Percentiles rank a stretch among this genome's conserved stretches.
Conservation (phyloP, 2,888 invertebrate species). For the Achlya flavicornis region DNA sequence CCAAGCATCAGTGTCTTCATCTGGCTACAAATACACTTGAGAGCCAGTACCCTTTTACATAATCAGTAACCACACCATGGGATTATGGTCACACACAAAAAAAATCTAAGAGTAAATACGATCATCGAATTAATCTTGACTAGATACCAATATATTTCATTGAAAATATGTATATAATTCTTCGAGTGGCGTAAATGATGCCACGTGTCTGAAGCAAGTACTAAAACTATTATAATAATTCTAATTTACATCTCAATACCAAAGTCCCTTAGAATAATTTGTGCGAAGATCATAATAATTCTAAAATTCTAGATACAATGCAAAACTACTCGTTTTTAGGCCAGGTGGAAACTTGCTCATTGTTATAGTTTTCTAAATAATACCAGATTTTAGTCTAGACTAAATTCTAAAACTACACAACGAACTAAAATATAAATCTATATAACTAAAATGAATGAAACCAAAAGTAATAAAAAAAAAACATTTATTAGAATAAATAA, state of each 20-base stretch:
- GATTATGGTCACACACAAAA: too few relatives aligned
- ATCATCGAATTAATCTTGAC: too few relatives aligned
- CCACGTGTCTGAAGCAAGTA: background rate
- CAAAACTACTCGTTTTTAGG: constrained; percentile 40
- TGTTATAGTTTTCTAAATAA: constrained; percentile 18
- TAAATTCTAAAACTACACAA: constrained; percentile 26
- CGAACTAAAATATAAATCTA: constrained; percentile 27
- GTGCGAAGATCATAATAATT: background rate
- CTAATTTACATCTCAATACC: background rate
- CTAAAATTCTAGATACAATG: background rate
- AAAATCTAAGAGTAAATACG: too few relatives aligned
- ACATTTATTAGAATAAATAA: constrained; percentile 64
- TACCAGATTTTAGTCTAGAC: background rate
- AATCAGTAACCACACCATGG: too few relatives aligned
- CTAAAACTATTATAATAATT: background rate
- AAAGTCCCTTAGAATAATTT: background rate
- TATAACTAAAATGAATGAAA: constrained; percentile 25
- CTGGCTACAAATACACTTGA: too few relatives aligned
- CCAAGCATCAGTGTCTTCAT: too few relatives aligned
- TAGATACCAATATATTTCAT: too few relatives aligned
- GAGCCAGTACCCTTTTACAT: too few relatives aligned
- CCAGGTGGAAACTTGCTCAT: constrained; percentile 48
- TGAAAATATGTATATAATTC: too few relatives aligned
- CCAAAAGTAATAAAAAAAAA: constrained; percentile 46
- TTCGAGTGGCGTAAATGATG: too few relatives aligned